Evolutionary conservation across 2,113 vertebrate species (phyloP).

Genomic region (Alethe castanea): DNA sequence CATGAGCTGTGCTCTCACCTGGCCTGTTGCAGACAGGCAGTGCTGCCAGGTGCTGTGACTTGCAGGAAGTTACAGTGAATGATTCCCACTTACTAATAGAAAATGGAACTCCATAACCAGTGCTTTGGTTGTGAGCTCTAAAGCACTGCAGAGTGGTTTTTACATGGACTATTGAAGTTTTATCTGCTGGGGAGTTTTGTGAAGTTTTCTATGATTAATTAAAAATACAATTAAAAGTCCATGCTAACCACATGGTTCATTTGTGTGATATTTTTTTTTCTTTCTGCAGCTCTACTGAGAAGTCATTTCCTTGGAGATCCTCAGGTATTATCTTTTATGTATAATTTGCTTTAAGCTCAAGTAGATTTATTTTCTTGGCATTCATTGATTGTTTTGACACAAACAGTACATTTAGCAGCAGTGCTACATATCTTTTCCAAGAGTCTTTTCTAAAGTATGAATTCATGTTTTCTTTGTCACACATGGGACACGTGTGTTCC

Average conservation of each 20-base stretch:
- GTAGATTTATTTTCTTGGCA: background rate
- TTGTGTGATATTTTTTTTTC: slow-evolving; percentile 31
- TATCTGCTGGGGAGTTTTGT: background rate
- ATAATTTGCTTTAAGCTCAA: background rate
- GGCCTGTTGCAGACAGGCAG: background rate
- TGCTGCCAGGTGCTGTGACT: fast-evolving
- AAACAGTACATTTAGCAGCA: background rate
- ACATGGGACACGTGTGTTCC: background rate
- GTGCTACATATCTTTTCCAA: background rate
- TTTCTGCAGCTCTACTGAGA: slow-evolving; percentile 92
- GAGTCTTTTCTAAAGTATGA: background rate
- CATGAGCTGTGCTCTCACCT: no score
- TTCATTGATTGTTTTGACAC: background rate
- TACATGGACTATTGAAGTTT: background rate
- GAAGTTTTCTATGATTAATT: background rate
- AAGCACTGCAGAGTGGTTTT: background rate
- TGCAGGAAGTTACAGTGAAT: background rate
- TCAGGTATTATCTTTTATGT: slow-evolving; percentile 81
- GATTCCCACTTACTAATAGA: background rate
- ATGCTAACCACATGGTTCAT: background rate
- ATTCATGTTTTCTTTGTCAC: background rate
- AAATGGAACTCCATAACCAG: background rate
- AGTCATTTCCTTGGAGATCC: slow-evolving; percentile 95
- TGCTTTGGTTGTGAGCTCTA: background rate
- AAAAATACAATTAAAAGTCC: background rate